Evolutionary conservation across 2,888 invertebrate species (phyloP).

Genomic region (Cancer borealis): DNA sequence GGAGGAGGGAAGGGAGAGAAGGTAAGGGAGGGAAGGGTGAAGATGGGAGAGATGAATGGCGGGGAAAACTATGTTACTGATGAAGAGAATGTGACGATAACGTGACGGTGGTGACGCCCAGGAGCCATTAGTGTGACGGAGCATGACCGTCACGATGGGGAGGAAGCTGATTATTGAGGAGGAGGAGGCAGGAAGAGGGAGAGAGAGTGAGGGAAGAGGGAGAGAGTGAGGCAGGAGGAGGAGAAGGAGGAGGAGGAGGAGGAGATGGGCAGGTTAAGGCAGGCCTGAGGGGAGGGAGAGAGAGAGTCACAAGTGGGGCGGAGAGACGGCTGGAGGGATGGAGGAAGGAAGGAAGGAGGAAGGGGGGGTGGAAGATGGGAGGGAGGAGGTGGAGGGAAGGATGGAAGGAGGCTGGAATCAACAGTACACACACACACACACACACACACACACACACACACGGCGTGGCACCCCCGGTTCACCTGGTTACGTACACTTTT

Average conservation of each 20-base stretch:
- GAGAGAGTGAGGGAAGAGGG: background rate
- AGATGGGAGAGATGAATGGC: background rate
- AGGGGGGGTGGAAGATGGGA: background rate
- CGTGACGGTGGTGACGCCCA: background rate
- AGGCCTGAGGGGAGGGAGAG: conserved; percentile 21
- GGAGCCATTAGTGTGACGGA: background rate
- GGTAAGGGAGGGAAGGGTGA: background rate
- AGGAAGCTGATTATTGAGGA: background rate
- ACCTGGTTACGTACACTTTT: background rate
- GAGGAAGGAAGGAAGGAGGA: background rate
- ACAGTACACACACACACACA: background rate
- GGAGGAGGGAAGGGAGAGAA: background rate
- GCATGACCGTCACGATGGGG: too few species aligned
- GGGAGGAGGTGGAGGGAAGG: background rate
- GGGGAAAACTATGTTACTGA: background rate
- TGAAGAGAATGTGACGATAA: background rate
- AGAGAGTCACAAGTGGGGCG: conserved; percentile 44
- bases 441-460: background rate
- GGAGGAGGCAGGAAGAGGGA: background rate
- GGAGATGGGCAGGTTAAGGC: background rate
- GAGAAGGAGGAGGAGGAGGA: conserved; percentile 25
- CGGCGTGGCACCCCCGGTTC: background rate
- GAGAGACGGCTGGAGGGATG: background rate
- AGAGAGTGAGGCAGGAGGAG: background rate
- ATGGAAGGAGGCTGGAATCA: background rate